Base-by-base conservation (phyloP, 1,140 invertebrate species). In the Bathynomus jamesi region DNA sequence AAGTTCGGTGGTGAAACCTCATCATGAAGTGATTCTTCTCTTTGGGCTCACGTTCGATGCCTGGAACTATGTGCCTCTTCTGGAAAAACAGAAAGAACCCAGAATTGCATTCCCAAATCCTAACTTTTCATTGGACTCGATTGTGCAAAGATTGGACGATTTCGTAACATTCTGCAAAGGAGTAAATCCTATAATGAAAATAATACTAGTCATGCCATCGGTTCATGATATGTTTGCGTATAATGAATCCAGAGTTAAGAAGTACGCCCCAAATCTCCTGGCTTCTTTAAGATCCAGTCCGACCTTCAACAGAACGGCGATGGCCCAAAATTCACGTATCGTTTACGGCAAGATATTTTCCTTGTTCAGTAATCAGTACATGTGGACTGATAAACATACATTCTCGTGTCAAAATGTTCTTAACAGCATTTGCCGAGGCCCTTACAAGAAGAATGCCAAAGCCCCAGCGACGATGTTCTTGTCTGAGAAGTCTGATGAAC, bases 391-490 rank as follows among this genome's bases (percentile, higher is more conserved):
- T n/a, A 5, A 21, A 24, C 0, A 40, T 32, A 8, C 46, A 3
- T 11, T 21, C 46, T 21, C 40, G 13, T 67, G 13, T 67, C 17
- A 32, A 31, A 32, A 31, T 67, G 21, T 67, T 24, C 32, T 32
- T 13, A 67, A 11, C 21, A 21, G 40, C 28, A 32, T 32, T 31
- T 40, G 40, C 21, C 21, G n/a, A 40, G 24, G 27, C 27, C 28
- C 8, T 31, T 40, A 31, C 25, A 67, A 21, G 46, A 21, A 67
- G 27, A 67, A 21, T 40, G 32, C n/a, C 46, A 67, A 31, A 67
- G 25, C n/a, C 28, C 27, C 40, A 31, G 32, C n/a, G 32, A 67
- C 24, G 5, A 32, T 13, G 13, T 32, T 67, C 27, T 40, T 32
- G 21, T 32, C 24, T 4, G n/a, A 40, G n/a, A 67, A 21, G 46